Percentiles rank a stretch among this genome's conserved stretches.
phyloP scores from a whole-genome alignment of 2,888 invertebrate genomes.

The Yponomeuta malinellus region DNA sequence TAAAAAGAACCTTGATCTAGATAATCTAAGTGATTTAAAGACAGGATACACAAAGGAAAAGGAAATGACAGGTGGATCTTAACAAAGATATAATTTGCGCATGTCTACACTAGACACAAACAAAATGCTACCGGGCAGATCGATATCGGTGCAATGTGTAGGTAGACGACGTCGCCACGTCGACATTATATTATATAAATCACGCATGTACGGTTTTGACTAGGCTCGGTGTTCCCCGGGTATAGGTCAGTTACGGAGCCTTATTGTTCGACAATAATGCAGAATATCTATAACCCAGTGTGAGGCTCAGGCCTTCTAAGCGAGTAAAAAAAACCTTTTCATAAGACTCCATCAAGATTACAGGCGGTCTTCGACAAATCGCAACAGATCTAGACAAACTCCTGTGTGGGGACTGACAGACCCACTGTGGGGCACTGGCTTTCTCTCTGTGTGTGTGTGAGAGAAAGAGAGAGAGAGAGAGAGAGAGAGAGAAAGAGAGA shows the following conservation, averaged over 20 bases:
- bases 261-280: slow-evolving; percentile 25
- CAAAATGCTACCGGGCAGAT: slow-evolving; percentile 25
- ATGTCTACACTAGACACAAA: too few species aligned
- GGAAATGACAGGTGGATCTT: too few species aligned
- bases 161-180: slow-evolving; percentile 20
- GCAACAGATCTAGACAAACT: neutral
- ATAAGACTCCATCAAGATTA: neutral
- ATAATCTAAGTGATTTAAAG: too few species aligned
- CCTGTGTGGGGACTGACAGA: neutral
- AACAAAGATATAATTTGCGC: too few species aligned
- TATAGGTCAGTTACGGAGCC: slow-evolving; percentile 58
- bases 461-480: too few species aligned
- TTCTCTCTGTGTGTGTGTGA: too few species aligned
- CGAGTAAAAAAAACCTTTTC: slow-evolving; percentile 16
- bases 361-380: neutral
- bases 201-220: slow-evolving; percentile 49
- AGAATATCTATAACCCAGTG: too few species aligned
- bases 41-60: too few species aligned
- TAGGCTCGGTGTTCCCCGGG: slow-evolving; percentile 34
- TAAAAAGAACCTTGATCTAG: too few species aligned
- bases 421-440: too few species aligned
- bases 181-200: slow-evolving; percentile 38
- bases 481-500: too few species aligned
- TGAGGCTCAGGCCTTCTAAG: too few species aligned
- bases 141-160: slow-evolving; percentile 51